Evolutionary conservation across 1,140 invertebrate species (phyloP), one percentile per base, ranked within the genome.

Genomic region (Geopemphigus sp.): DNA sequence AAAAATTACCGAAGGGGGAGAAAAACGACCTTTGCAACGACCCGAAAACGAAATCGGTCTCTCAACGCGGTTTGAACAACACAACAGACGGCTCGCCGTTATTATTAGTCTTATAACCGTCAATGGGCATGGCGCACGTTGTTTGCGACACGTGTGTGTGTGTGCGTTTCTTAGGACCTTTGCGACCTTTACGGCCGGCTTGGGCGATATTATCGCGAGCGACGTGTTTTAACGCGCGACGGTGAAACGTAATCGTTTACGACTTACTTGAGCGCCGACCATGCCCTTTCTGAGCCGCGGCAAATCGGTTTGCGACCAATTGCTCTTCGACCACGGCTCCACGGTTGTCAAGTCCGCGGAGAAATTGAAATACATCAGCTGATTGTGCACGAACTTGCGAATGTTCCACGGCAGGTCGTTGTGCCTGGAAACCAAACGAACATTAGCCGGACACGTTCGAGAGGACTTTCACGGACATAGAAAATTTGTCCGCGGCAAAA

Each of bases 321-420:
- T 89, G 84, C 90, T 92, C 82, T 89, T 89, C 61, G 91, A 90
- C 94, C 93, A 95, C 80, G 93, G 92, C 80, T 93, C 90, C 59
- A 92, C 88, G 57, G 88, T 87, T 74, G 89, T 89, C 50, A 96
- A 87, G 83, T 94, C 91, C 72, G 89, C 89, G 83, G 90, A 92
- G 80, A 96, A 88, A 85, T 95, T 93, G 53, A 95, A 90, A 80
- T 89, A 88, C 63, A 90, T 89, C 64, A 97, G 89, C 85, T 93
- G 91, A 85, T 96, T 96, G 85, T 95, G 91, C 82, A 94, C 88
- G 85, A 93, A 93, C 85, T 93, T 93, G 82, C 93, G 88, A 84
- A 95, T 94, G 86, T 95, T 94, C 92, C 93, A 95, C 0, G 95
- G 92, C 81, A 97, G 86, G 84, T 97, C 95, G 86, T 97, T 96